phyloP scores from a whole-genome alignment of 1,140 invertebrate genomes.

The Drosophila elegans region DNA sequence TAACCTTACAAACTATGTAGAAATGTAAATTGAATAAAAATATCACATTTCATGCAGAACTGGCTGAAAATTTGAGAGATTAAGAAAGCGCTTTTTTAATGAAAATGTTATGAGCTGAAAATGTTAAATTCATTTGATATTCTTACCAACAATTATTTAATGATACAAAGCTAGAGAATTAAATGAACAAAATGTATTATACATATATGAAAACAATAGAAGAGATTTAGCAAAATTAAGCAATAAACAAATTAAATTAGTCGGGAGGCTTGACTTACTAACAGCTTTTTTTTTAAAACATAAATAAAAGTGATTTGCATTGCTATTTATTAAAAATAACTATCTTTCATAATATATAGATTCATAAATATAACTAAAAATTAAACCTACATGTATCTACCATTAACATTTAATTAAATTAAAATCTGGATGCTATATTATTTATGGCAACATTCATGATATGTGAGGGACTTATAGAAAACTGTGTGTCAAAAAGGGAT shows the following conservation, averaged over 20 bases:
- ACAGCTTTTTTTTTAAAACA: too few relatives aligned
- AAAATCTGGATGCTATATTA: too few relatives aligned
- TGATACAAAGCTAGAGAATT: neutral
- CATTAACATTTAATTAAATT: too few relatives aligned
- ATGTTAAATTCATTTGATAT: constrained; percentile 12
- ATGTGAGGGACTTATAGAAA: too few relatives aligned
- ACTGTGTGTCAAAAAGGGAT: too few relatives aligned
- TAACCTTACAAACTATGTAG: constrained; percentile 28
- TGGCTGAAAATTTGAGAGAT: constrained; percentile 18
- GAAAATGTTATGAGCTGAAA: constrained; percentile 1
- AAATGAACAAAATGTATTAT: constrained; percentile 4
- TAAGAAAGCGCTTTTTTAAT: neutral
- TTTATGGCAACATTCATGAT: too few relatives aligned
- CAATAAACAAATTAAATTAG: neutral
- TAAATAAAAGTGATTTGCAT: too few relatives aligned
- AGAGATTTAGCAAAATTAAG: neutral
- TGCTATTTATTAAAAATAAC: too few relatives aligned
- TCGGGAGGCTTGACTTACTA: too few relatives aligned
- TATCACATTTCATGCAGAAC: constrained; percentile 24
- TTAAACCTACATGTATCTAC: too few relatives aligned
- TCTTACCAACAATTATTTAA: constrained; percentile 6
- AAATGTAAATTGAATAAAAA: constrained; percentile 23
- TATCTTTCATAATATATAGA: too few relatives aligned
- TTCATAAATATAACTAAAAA: too few relatives aligned
- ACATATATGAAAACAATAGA: neutral